These are phyloP conservation scores for Rana temporaria DNA, from an alignment of 2,113 vertebrate species.

Conservation along the genomic window DNA sequence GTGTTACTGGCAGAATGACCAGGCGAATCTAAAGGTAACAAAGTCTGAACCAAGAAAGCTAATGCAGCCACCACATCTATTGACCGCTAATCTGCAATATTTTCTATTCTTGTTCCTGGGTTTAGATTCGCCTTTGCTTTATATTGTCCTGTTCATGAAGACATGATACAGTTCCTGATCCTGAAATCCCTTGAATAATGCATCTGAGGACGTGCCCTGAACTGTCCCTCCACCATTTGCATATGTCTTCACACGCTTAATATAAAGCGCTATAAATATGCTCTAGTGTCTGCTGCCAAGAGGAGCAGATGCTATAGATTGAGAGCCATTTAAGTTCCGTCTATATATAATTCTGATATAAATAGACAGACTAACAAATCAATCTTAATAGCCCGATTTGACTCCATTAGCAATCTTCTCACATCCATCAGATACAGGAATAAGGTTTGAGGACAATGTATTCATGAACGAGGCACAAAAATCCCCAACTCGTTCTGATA, in stretches of 20 bases:
- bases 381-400: constrained; percentile 28
- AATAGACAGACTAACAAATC: constrained; percentile 27
- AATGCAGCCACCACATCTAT: too few relatives aligned
- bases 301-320: constrained; percentile 46
- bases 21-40: too few relatives aligned
- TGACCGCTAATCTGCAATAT: too few relatives aligned
- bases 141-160: neutral
- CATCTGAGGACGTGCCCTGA: constrained; percentile 38
- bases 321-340: constrained; percentile 22
- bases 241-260: constrained; percentile 46
- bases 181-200: constrained; percentile 31
- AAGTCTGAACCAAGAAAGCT: too few relatives aligned
- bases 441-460: too few relatives aligned
- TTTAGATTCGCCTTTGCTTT: neutral
- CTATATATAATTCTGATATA: constrained; percentile 37
- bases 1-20: too few relatives aligned
- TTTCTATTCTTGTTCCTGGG: too few relatives aligned
- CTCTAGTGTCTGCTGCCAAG: constrained; percentile 3
- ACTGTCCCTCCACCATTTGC: constrained; percentile 30
- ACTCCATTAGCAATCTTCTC: constrained; percentile 4
- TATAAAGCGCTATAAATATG: constrained; percentile 41
- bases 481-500: too few relatives aligned
- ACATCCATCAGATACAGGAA: neutral
- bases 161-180: neutral
- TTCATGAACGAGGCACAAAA: too few relatives aligned